Base-by-base conservation (phyloP, 2,797 vertebrate species). In the Eospalax fontanierii region DNA sequence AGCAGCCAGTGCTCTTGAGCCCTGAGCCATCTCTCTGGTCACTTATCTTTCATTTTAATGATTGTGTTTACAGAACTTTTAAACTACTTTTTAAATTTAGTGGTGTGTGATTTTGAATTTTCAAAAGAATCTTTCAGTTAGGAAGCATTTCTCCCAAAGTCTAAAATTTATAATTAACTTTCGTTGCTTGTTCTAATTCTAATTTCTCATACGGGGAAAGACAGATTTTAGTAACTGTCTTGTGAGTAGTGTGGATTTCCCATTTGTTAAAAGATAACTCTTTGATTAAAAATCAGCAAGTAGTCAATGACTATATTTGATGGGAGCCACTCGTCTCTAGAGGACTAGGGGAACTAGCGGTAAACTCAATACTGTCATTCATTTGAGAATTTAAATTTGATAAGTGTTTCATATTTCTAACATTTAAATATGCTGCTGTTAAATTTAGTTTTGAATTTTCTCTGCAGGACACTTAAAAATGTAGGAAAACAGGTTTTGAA, bases 231-330 rank as follows among this genome's bases (percentile, higher is more conserved):
- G 43, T n/a, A 68, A 92, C 83, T 89, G 9, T 81, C 50, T 0
- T 43, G 6, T n/a, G 87, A 86, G 11, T 57, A 73, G 11, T 50
- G 14, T 95, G 35, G 43, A 35, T 83, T 91, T 75, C 40, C 35
- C 35, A 84, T 54, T 95, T 82, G 24, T 76, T 80, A 73, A 88
- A 90, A 89, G 16, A 16, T 68, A 61, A 74, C 22, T 0, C 35
- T 90, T 93, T 87, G 33, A 85, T 94, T 91, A 80, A 87, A 96
- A 93, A 18, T 88, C 74, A 90, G 40, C 21, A 40, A 93, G 43
- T 33, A 21, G 3, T 30, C 30, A 59, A 73, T 4, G 1, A 14
- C 18, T 78, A 6, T 86, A 22, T 68, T 61, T 50, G 22, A 93
- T 38, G 3, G 75, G 6, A 91, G 33, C 4, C 43, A 90, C 38